Percentiles rank a stretch among this genome's conserved stretches.
phyloP scores from a whole-genome alignment of 2,113 vertebrate species.

The Puffinus mauretanicus region DNA sequence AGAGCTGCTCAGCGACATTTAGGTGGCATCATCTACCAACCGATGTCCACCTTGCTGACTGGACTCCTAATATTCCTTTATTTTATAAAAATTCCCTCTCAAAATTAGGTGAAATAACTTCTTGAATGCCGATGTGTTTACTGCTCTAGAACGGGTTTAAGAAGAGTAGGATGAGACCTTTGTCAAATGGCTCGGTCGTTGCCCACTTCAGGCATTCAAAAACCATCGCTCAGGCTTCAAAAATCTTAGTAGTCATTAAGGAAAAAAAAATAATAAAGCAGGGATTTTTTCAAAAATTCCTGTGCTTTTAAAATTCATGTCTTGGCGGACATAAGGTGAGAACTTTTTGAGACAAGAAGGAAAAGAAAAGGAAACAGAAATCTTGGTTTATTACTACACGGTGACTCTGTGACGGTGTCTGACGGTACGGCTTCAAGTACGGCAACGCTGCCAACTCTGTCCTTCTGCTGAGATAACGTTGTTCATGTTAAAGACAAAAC shows the following conservation, averaged over 20 bases:
- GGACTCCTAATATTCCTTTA: not conserved
- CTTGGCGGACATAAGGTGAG: not conserved
- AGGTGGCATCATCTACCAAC: not conserved
- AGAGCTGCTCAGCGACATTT: fast-evolving
- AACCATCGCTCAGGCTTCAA: not conserved
- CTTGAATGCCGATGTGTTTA: not conserved
- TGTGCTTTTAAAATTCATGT: not conserved
- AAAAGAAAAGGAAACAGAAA: not conserved
- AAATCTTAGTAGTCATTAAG: not conserved
- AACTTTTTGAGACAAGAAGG: not conserved
- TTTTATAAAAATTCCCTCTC: not conserved
- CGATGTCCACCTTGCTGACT: fast-evolving
- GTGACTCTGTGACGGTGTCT: not conserved
- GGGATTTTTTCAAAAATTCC: not conserved
- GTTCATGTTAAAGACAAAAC: not conserved
- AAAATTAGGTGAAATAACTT: not conserved
- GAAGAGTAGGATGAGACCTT: not conserved
- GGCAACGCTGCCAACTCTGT: fast-evolving
- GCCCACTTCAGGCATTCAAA: not conserved
- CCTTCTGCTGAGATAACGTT: not conserved
- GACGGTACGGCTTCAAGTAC: fast-evolving
- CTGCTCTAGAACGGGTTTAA: not conserved
- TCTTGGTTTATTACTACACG: not conserved
- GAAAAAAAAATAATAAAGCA: fast-evolving
- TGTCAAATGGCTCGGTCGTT: fast-evolving